Evolutionary conservation across 2,888 invertebrate species (phyloP).

Genomic region (Cryptus viduatorius): DNA sequence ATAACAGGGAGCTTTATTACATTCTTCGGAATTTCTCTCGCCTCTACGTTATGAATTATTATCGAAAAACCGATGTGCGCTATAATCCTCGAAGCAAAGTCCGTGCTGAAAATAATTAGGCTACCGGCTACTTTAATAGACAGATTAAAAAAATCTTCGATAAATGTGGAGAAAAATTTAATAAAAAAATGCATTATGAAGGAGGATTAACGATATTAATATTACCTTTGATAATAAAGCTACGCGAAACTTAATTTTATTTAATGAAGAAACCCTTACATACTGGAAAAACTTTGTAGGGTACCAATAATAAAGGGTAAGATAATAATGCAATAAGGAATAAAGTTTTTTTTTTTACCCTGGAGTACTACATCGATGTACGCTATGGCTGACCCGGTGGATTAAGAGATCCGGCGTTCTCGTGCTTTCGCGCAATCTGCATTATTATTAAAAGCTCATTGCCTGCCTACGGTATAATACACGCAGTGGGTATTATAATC

Average conservation of each 20-base stretch:
- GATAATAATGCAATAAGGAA: background rate
- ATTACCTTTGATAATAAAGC: background rate
- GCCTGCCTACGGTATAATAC: constrained; percentile 8
- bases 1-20: constrained; percentile 20
- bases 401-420: constrained; percentile 49
- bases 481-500: background rate
- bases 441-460: constrained; percentile 55
- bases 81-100: background rate
- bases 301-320: background rate
- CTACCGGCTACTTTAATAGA: background rate
- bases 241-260: background rate
- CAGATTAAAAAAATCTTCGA: constrained; percentile 6
- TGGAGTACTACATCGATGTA: constrained; percentile 1
- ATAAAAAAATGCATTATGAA: background rate
- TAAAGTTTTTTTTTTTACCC: constrained; percentile 4
- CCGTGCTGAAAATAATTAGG: constrained; percentile 1
- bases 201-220: constrained; percentile 8
- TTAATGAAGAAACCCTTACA: background rate
- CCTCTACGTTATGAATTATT: constrained; percentile 9
- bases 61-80: background rate
- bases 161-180: background rate
- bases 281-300: background rate
- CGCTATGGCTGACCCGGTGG: background rate
- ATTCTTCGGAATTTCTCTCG: constrained; percentile 9
- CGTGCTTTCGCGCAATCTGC: constrained; percentile 47